Evolutionary conservation across 2,113 vertebrate genomes (phyloP).

Genomic region (Furnarius figulus): DNA sequence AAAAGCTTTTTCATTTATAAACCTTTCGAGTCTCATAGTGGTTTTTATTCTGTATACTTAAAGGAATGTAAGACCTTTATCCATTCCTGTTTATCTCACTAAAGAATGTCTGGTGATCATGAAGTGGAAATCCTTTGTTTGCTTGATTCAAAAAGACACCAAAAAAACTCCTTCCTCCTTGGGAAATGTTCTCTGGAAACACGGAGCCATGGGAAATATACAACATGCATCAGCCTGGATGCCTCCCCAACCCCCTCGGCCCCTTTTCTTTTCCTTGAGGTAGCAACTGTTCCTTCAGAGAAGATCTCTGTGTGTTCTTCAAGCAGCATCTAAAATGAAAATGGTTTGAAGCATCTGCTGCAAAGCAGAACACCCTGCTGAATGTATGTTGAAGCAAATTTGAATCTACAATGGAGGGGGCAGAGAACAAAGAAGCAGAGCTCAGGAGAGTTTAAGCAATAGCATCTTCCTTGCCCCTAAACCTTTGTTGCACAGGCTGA

Average conservation of each 20-base stretch:
- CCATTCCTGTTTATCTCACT: conserved; percentile 2
- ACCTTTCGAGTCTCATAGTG: background rate
- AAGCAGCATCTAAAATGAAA: background rate
- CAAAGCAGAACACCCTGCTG: background rate
- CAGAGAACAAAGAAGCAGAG: background rate
- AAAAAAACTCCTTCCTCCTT: background rate
- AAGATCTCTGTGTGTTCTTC: background rate
- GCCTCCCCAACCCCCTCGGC: accelerated
- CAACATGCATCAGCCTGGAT: background rate
- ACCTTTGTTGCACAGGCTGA: background rate
- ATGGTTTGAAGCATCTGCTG: background rate
- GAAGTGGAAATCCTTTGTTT: conserved; percentile 17
- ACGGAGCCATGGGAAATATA: background rate
- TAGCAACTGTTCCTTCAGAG: background rate
- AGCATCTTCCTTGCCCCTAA: background rate
- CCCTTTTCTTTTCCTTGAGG: background rate
- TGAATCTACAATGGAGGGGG: background rate
- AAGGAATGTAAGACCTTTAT: background rate
- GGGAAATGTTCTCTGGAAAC: background rate
- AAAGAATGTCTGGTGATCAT: background rate
- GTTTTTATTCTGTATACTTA: conserved; percentile 7
- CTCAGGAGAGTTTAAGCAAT: background rate
- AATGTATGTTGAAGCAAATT: background rate
- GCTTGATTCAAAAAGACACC: background rate
- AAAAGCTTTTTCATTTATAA: conserved; percentile 22